Percentiles rank a stretch among this genome's conserved stretches.
phyloP scores from a whole-genome alignment of 2,797 vertebrate genomes.

The Enoplosus armatus region DNA sequence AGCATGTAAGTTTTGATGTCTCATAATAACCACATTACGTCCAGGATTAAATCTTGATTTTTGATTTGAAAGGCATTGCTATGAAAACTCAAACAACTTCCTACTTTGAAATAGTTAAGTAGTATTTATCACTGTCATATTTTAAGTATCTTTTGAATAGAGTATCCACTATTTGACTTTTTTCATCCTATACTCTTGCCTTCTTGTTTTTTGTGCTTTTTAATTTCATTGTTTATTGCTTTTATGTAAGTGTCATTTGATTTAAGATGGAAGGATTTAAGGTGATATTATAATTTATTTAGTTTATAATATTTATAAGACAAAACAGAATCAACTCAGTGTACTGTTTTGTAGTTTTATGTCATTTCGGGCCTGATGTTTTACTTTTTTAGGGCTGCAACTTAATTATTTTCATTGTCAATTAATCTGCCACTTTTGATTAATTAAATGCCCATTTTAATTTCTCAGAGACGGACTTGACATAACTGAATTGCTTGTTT shows the following conservation, averaged over 20 bases:
- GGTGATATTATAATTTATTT: not conserved
- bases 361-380: not conserved
- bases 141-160: not conserved
- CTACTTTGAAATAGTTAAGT: not conserved
- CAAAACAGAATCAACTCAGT: not conserved
- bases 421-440: not conserved
- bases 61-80: not conserved
- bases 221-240: not conserved
- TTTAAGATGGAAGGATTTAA: not conserved
- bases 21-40: not conserved
- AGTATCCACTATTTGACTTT: not conserved
- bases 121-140: not conserved
- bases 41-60: not conserved
- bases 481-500: not conserved
- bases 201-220: not conserved
- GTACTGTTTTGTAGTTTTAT: not conserved
- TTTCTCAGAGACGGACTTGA: not conserved
- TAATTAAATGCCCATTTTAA: not conserved
- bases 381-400: not conserved
- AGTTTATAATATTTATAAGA: not conserved
- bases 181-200: not conserved
- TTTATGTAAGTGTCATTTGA: not conserved
- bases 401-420: not conserved
- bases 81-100: not conserved
- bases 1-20: slow-evolving; percentile 59